Evolutionary conservation across 2,888 invertebrate species (phyloP), one percentile per base, ranked within the genome.

Genomic region (Synanthedon andrenaeformis): DNA sequence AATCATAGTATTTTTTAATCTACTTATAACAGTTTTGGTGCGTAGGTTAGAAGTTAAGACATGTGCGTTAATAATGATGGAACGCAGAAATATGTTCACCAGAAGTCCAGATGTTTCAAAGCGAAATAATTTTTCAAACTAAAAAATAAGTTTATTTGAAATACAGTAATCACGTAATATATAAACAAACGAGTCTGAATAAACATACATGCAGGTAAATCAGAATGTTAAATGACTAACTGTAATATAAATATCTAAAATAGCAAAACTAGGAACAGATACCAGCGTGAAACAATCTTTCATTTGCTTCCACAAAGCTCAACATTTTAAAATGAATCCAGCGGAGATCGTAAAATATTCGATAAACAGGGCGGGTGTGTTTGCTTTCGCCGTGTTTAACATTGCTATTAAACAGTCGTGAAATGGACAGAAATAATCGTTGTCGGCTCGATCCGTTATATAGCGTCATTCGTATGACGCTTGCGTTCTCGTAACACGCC

Each of bases 391-490:
- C 72, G 81, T 82, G 77, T 83, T 83, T 81, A 83, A 84, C 86
- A 84, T 85, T 86, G 86, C 86, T 84, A 86, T 86, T 84, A 86
- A 86, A 85, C 86, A 86, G 86, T 83, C 84, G 72, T 85, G 86
- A 84, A 85, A 83, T 84, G 82, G 77, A 83, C 86, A 84, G 85
- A 85, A 86, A 86, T 86, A 87, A 87, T 85, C 85, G 35, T 35
- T 35, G 35, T 35, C 35, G 78, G 82, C 80, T 73, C 82, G 83
- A 82, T 82, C 86, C 85, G 85, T 86, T 86, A 86, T 75, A 83
- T 56, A 55, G 51, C 76, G 74, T 81, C 83, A 83, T 86, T 85
- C 76, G 83, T 83, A 85, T 85, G 81, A 83, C 74, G 76, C 69
- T 64, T 64, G 78, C 80, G 83, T 80, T 70, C 75, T 72, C 70